A percentile compares a stretch with the other conserved stretches of the same genome.
Conservation (phyloP, 2,113 vertebrate genomes). For the Ancistrus triradiatus region DNA sequence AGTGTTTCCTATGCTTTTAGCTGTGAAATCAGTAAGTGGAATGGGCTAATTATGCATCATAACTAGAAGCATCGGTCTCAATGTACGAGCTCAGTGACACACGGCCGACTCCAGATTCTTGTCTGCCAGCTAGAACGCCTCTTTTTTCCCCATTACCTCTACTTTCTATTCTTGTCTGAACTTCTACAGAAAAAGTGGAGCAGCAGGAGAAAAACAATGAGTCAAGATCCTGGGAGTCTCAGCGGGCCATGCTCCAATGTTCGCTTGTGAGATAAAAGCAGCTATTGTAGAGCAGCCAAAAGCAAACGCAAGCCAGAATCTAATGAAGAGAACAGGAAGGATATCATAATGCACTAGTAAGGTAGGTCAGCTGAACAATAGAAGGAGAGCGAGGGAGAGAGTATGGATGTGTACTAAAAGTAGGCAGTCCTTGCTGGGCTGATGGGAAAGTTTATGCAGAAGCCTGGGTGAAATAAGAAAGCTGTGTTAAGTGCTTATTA, state of each 20-base stretch:
- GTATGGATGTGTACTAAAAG: not conserved
- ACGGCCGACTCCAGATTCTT: constrained; percentile 6
- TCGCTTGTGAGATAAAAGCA: constrained; percentile 35
- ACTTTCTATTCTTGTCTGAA: constrained; percentile 28
- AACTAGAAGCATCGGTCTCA: constrained; percentile 18
- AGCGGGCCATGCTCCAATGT: constrained; percentile 15
- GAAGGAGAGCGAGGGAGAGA: not conserved
- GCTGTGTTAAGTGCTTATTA: not conserved
- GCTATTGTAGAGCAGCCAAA: constrained; percentile 25
- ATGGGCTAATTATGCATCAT: constrained; percentile 20
- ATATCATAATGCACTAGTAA: constrained; percentile 33
- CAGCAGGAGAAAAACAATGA: constrained; percentile 19
- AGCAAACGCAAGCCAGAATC: constrained; percentile 29
- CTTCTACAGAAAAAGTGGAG: not conserved
- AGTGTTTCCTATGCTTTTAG: constrained; percentile 12
- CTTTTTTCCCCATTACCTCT: not conserved
- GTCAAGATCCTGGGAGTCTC: not conserved
- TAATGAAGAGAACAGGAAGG: constrained; percentile 35
- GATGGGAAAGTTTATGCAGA: not conserved
- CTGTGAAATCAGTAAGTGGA: constrained; percentile 13
- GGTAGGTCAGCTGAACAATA: constrained; percentile 30
- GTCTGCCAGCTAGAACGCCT: not conserved
- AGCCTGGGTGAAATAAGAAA: not conserved
- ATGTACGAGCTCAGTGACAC: constrained; percentile 18
- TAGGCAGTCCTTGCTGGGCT: not conserved